These are phyloP conservation scores for Micrastur ruficollis DNA, from an alignment of 2,797 vertebrate genomes.

Conservation along the genomic window DNA sequence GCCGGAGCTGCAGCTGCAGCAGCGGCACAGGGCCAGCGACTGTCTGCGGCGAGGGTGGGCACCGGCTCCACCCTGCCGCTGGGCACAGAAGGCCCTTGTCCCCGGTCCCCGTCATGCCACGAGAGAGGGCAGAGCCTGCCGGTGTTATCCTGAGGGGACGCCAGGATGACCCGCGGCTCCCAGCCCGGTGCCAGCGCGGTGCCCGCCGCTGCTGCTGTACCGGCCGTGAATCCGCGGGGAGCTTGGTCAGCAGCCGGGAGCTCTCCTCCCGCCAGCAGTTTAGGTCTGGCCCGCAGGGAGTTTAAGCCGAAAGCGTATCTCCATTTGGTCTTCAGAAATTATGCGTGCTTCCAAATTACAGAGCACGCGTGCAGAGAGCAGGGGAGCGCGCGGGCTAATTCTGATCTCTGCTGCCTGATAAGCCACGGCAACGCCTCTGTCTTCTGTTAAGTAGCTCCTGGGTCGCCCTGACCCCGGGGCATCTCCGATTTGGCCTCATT, in stretches of 20 bases:
- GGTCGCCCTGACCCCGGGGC: no score
- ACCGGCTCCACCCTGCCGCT: background rate
- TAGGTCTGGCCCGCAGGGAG: background rate
- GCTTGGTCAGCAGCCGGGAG: accelerated
- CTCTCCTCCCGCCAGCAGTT: accelerated
- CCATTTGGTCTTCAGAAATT: background rate
- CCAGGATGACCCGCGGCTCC: accelerated
- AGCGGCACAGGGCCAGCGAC: slow-evolving; percentile 30
- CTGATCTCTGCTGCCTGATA: background rate
- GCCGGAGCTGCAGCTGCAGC: slow-evolving; percentile 26
- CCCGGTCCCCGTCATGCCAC: background rate
- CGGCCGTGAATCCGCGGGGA: accelerated
- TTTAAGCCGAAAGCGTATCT: background rate
- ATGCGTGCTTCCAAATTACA: background rate
- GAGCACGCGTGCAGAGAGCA: background rate
- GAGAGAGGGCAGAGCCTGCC: background rate
- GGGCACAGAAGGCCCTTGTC: slow-evolving; percentile 7
- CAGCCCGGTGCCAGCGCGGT: accelerated
- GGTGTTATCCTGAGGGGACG: accelerated
- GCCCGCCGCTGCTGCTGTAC: background rate
- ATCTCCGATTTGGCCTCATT: background rate
- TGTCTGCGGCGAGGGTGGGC: background rate
- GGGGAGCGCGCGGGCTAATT: background rate
- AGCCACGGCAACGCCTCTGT: background rate
- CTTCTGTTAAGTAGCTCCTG: background rate